A percentile compares a stretch with the other conserved stretches of the same genome.
These are phyloP conservation scores for Gorsachius magnificus DNA, from an alignment of 2,797 vertebrate species.

Conservation along the genomic window DNA sequence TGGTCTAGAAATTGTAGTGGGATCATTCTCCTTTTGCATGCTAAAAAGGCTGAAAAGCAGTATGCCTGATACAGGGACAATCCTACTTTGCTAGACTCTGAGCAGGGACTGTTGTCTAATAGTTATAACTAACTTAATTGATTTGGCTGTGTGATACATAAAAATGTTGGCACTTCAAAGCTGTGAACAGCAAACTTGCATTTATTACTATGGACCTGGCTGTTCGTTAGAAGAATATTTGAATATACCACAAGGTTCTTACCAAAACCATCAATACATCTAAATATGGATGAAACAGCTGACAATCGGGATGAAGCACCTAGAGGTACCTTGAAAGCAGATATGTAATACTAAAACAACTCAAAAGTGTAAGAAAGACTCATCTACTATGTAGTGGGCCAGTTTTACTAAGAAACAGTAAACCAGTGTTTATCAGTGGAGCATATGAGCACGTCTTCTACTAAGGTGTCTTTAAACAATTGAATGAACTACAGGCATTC, in stretches of 20 bases:
- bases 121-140: background rate
- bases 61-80: background rate
- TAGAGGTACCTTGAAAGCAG: background rate
- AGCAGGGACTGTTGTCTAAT: background rate
- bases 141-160: background rate
- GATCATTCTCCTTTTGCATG: background rate
- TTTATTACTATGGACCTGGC: background rate
- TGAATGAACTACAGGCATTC: background rate
- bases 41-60: background rate
- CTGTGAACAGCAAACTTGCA: background rate
- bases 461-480: background rate
- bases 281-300: background rate
- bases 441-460: background rate
- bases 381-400: background rate
- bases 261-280: background rate
- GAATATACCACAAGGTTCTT: background rate
- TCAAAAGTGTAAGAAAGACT: background rate
- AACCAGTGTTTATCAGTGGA: background rate
- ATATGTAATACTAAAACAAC: background rate
- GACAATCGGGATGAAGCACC: background rate
- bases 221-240: background rate
- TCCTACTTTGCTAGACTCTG: background rate
- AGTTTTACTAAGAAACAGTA: background rate
- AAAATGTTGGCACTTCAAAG: background rate
- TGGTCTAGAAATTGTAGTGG: background rate